Percentiles rank a stretch among this genome's conserved stretches.
Evolutionary conservation across 1,140 invertebrate species (phyloP).

Genomic region (Solenopsis invicta): DNA sequence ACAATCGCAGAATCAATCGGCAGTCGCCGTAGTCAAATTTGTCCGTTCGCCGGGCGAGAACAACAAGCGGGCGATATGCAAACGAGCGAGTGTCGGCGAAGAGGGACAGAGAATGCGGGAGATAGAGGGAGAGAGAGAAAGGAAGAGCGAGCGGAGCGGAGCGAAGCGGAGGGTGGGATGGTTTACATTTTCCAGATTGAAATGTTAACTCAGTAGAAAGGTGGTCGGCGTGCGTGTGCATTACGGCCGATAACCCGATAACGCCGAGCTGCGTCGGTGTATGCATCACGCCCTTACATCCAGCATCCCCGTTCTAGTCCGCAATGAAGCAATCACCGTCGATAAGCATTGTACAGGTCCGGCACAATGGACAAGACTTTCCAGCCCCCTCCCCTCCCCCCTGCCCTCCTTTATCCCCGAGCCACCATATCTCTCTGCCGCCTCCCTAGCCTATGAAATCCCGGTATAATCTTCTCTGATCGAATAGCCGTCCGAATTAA

Average conservation of each 20-base stretch:
- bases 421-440: slow-evolving; percentile 34
- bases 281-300: slow-evolving; percentile 64
- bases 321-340: slow-evolving; percentile 75
- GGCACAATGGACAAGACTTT: slow-evolving; percentile 77
- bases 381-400: slow-evolving; percentile 42
- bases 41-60: slow-evolving; percentile 62
- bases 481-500: slow-evolving; percentile 61
- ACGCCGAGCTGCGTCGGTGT: slow-evolving; percentile 60
- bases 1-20: slow-evolving; percentile 65
- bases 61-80: slow-evolving; percentile 63
- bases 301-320: slow-evolving; percentile 70
- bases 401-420: slow-evolving; percentile 31
- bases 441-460: slow-evolving; percentile 58
- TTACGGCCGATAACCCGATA: slow-evolving; percentile 72
- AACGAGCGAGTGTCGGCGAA: slow-evolving; percentile 49
- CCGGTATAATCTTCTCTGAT: slow-evolving; percentile 62
- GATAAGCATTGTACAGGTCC: slow-evolving; percentile 74
- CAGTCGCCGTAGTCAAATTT: slow-evolving; percentile 56
- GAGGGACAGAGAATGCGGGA: slow-evolving; percentile 12
- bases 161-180: slow-evolving; percentile 16
- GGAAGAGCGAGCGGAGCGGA: slow-evolving; percentile 19
- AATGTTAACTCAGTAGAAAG: slow-evolving; percentile 70
- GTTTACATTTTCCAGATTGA: slow-evolving; percentile 71
- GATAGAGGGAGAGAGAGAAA: slow-evolving; percentile 7
- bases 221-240: slow-evolving; percentile 71